phyloP scores from a whole-genome alignment of 2,888 invertebrate genomes.

The Cyrtodaria siliqua region DNA sequence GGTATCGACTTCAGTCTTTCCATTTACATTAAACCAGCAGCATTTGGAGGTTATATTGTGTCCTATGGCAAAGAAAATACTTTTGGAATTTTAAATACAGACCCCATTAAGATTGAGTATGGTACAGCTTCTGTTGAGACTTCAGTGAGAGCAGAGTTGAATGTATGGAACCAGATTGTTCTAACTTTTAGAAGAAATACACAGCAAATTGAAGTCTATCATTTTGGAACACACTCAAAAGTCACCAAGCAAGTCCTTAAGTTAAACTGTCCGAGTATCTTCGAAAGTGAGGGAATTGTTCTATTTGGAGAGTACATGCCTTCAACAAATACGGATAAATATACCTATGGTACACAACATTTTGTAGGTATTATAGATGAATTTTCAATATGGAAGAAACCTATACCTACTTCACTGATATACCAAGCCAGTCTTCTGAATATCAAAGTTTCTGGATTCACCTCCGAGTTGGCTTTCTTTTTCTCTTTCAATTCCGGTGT shows the following conservation, averaged over 20 bases:
- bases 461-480: conserved; percentile 60
- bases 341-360: conserved; percentile 34
- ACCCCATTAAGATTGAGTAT: conserved; percentile 64
- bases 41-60: conserved; percentile 64
- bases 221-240: conserved; percentile 59
- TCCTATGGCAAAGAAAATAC: conserved; percentile 68
- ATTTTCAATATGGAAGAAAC: conserved; percentile 69
- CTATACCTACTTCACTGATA: conserved; percentile 66
- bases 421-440: conserved; percentile 73
- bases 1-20: conserved; percentile 67
- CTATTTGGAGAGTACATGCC: conserved; percentile 73
- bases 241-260: conserved; percentile 63
- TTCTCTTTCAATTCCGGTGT: conserved; percentile 72
- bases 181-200: conserved; percentile 59
- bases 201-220: conserved; percentile 58
- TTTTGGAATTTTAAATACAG: conserved; percentile 67
- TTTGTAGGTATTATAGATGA: conserved; percentile 74
- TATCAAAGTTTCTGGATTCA: conserved; percentile 68
- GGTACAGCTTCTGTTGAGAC: conserved; percentile 32
- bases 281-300: conserved; percentile 65
- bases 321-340: conserved; percentile 46
- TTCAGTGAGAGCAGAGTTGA: conserved; percentile 27
- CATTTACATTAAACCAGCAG: conserved; percentile 71
- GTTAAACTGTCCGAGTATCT: conserved; percentile 55
- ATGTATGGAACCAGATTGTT: conserved; percentile 75